Evolutionary conservation across 2,797 vertebrate species (phyloP).

Genomic region (Enteromius argenteus): DNA sequence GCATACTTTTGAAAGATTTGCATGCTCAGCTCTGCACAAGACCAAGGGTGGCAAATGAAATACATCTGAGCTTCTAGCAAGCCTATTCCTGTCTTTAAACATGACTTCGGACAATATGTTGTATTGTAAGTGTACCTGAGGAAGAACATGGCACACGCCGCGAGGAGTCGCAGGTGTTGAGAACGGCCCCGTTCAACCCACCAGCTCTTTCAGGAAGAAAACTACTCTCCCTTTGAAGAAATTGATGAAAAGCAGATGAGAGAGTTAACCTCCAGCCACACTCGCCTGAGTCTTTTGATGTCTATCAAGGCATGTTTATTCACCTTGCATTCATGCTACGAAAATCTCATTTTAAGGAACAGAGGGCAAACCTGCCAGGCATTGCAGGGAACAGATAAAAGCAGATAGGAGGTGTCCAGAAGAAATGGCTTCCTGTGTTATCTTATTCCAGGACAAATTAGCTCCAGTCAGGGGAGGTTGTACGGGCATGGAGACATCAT

Average conservation of each 20-base stretch:
- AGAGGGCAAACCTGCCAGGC: slow-evolving; percentile 48
- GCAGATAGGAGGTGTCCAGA: slow-evolving; percentile 45
- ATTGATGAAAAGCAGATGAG: slow-evolving; percentile 64
- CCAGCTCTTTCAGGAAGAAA: slow-evolving; percentile 51
- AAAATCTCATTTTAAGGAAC: slow-evolving; percentile 60
- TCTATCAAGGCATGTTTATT: slow-evolving; percentile 61
- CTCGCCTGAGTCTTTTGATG: slow-evolving; percentile 60
- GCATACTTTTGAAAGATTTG: background rate
- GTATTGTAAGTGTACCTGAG: slow-evolving; percentile 26
- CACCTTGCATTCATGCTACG: slow-evolving; percentile 57
- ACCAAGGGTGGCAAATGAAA: background rate
- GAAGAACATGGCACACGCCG: slow-evolving; percentile 4
- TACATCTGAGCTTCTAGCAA: slow-evolving; percentile 2
- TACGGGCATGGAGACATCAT: slow-evolving; percentile 30
- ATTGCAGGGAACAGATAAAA: slow-evolving; percentile 47
- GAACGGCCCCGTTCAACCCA: slow-evolving; percentile 34
- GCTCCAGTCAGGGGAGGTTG: slow-evolving; percentile 32
- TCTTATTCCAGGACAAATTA: slow-evolving; percentile 51
- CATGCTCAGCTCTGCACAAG: background rate
- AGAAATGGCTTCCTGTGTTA: slow-evolving; percentile 52
- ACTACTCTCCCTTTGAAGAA: slow-evolving; percentile 61
- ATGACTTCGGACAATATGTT: slow-evolving; percentile 28
- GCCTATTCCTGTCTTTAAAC: background rate
- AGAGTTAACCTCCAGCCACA: slow-evolving; percentile 57
- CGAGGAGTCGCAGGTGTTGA: slow-evolving; percentile 52